Evolutionary conservation across 2,113 vertebrate genomes (phyloP).

Genomic region (Fulmarus glacialis): DNA sequence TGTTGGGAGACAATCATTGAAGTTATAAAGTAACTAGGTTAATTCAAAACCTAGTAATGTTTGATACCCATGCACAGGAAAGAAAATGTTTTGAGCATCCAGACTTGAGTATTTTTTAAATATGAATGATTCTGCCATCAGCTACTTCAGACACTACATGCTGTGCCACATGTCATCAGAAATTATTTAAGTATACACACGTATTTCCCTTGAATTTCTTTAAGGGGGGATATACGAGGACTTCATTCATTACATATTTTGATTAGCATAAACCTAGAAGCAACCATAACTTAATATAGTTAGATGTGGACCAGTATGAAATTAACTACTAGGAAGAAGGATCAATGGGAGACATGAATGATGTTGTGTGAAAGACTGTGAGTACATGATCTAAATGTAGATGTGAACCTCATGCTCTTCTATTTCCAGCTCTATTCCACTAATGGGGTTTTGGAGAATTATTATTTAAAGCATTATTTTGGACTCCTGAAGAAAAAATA

Average conservation of each 20-base stretch:
- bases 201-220: background rate
- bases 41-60: accelerated
- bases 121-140: background rate
- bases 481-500: background rate
- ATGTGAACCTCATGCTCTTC: background rate
- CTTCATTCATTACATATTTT: background rate
- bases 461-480: background rate
- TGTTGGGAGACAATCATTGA: background rate
- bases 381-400: background rate
- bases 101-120: accelerated
- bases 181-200: background rate
- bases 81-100: background rate
- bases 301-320: background rate
- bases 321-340: background rate
- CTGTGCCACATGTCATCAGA: accelerated
- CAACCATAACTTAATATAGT: background rate
- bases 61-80: background rate
- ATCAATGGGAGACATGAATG: background rate
- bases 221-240: background rate
- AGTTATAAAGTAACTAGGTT: background rate
- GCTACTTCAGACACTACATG: background rate
- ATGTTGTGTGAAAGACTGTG: background rate
- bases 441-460: background rate
- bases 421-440: background rate
- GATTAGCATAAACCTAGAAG: background rate